Evolutionary conservation across 2,888 invertebrate genomes (phyloP).

Genomic region (Himalopsyche kuldschensis): DNA sequence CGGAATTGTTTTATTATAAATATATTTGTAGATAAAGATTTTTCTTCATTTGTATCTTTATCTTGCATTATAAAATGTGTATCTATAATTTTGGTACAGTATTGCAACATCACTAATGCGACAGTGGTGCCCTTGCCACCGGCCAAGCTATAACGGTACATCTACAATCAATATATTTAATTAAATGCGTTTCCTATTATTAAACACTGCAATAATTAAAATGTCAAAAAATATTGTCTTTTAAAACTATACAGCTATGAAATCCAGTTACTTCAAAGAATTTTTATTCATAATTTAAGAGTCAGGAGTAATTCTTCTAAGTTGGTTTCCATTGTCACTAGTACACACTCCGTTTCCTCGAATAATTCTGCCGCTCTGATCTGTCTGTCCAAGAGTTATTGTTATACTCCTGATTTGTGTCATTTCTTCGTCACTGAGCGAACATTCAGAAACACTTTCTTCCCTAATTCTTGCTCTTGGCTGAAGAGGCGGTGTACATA

Average conservation of each 20-base stretch:
- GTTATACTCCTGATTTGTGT: constrained; percentile 39
- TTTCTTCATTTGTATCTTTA: no score
- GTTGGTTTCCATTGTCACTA: constrained; percentile 10
- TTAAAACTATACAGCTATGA: background rate
- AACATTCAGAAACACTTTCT: constrained; percentile 39
- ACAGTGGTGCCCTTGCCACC: no score
- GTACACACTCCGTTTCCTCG: constrained; percentile 21
- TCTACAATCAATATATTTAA: no score
- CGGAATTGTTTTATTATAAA: no score
- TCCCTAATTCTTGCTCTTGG: constrained; percentile 38
- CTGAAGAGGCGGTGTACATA: constrained; percentile 30
- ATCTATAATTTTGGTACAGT: no score
- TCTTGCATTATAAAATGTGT: no score
- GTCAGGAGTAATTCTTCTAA: constrained; percentile 29
- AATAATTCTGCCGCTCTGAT: constrained; percentile 31
- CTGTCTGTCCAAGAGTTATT: constrained; percentile 36
- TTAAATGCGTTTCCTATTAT: no score
- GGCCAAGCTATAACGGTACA: no score
- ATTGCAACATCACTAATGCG: no score
- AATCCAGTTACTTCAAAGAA: background rate
- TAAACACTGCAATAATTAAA: no score
- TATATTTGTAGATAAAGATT: no score
- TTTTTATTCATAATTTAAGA: constrained; percentile 13
- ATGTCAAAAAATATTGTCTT: background rate
- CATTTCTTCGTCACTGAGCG: constrained; percentile 38